phyloP scores from a whole-genome alignment of 2,888 invertebrate species.

The Thysanoteuthis rhombus region DNA sequence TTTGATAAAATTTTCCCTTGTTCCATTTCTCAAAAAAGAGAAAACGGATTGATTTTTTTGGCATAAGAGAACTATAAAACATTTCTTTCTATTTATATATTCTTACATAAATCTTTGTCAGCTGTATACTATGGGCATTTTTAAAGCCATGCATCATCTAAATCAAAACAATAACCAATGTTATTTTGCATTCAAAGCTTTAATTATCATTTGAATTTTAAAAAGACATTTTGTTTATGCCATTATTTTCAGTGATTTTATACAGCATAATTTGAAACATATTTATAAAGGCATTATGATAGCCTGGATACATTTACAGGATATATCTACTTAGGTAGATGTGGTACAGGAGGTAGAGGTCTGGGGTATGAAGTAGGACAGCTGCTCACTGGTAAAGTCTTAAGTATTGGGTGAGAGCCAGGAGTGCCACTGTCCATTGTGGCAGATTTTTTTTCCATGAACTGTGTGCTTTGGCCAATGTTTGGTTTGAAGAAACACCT shows the following conservation, averaged over 20 bases:
- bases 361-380: slow-evolving; percentile 18
- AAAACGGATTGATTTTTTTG: neutral
- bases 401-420: neutral
- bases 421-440: neutral
- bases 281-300: neutral
- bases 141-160: neutral
- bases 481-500: slow-evolving; percentile 12
- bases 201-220: slow-evolving; percentile 1
- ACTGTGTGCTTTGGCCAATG: neutral
- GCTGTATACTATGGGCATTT: neutral
- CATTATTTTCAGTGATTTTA: neutral
- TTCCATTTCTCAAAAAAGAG: neutral
- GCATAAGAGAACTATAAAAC: neutral
- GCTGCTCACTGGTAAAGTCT: slow-evolving; percentile 21
- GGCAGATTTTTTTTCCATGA: neutral
- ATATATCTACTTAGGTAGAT: slow-evolving; percentile 12
- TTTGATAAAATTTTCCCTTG: neutral
- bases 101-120: neutral
- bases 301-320: neutral
- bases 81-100: neutral
- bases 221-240: neutral
- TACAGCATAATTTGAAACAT: neutral
- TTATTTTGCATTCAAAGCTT: neutral
- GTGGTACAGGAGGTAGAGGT: slow-evolving; percentile 25
- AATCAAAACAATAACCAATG: neutral